Conservation (phyloP, 53 echinoderm and acorn worm genomes). For the Stichopus horrens region DNA sequence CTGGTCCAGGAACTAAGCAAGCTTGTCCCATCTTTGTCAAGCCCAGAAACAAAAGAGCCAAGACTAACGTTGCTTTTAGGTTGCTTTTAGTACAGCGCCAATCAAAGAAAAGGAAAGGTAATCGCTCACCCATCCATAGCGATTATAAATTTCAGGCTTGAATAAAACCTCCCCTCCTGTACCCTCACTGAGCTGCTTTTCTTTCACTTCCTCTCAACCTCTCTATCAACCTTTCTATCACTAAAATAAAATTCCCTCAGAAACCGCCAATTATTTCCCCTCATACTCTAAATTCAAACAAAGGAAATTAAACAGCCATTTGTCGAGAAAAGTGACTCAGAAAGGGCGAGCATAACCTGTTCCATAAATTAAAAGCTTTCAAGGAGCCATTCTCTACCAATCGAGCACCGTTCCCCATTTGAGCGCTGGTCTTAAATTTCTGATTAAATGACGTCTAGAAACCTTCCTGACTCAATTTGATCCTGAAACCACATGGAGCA, state of each 20-base stretch:
- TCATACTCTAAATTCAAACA: not conserved
- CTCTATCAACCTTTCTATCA: not conserved
- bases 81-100: too few relatives aligned
- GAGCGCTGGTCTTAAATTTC: not conserved
- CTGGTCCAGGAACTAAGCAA: not conserved
- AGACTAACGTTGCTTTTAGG: too few relatives aligned
- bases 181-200: not conserved
- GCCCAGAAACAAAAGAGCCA: not conserved
- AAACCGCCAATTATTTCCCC: not conserved
- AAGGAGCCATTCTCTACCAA: not conserved
- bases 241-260: not conserved
- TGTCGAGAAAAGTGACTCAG: conserved; percentile 12
- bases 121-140: not conserved
- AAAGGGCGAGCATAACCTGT: not conserved
- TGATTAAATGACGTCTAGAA: not conserved
- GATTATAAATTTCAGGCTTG: not conserved
- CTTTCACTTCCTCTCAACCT: not conserved
- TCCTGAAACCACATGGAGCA: conserved; percentile 27
- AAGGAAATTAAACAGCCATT: conserved; percentile 4
- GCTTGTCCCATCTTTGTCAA: conserved; percentile 15
- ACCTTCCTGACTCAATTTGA: not conserved
- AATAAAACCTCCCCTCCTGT: not conserved
- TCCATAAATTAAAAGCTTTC: conserved; percentile 3
- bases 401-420: not conserved
- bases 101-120: not conserved